phyloP scores from a whole-genome alignment of 1,140 invertebrate species.

The Polypedilum vanderplanki region DNA sequence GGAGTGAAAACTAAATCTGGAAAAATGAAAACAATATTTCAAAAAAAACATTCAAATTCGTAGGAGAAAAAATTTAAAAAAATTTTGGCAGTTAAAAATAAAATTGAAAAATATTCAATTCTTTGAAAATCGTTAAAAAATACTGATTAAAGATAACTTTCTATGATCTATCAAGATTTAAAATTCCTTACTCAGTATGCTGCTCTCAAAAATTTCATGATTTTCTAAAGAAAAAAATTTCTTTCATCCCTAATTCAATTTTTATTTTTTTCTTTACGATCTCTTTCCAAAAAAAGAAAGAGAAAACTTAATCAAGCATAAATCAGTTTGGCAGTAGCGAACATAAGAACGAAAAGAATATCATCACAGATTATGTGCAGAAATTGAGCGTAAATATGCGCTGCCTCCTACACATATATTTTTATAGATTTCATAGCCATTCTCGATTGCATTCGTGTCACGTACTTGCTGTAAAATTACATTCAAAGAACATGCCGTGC shows the following conservation, averaged over 20 bases:
- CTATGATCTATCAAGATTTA: too few relatives aligned
- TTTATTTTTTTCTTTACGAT: neutral
- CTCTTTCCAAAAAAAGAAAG: neutral
- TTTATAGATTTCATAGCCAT: constrained; percentile 14
- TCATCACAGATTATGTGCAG: constrained; percentile 17
- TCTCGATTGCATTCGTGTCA: constrained; percentile 4
- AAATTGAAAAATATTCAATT: too few relatives aligned
- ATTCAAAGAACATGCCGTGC: constrained; percentile 5
- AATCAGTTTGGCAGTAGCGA: neutral
- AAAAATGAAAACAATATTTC: too few relatives aligned
- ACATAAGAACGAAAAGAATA: neutral
- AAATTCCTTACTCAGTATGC: too few relatives aligned
- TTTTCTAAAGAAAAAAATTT: too few relatives aligned
- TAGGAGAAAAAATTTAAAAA: neutral
- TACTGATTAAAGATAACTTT: too few relatives aligned
- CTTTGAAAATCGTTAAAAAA: too few relatives aligned
- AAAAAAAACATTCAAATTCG: too few relatives aligned
- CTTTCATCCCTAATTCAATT: neutral
- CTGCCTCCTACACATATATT: neutral
- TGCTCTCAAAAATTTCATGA: too few relatives aligned
- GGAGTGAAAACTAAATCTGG: too few relatives aligned
- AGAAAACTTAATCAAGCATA: constrained; percentile 10
- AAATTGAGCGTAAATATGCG: constrained; percentile 11
- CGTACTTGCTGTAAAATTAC: constrained; percentile 11
- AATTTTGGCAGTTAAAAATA: too few relatives aligned